A percentile compares a stretch with the other conserved stretches of the same genome.
These are phyloP conservation scores for Luperina nickerlii DNA, from an alignment of 2,888 invertebrate genomes.

Conservation along the genomic window DNA sequence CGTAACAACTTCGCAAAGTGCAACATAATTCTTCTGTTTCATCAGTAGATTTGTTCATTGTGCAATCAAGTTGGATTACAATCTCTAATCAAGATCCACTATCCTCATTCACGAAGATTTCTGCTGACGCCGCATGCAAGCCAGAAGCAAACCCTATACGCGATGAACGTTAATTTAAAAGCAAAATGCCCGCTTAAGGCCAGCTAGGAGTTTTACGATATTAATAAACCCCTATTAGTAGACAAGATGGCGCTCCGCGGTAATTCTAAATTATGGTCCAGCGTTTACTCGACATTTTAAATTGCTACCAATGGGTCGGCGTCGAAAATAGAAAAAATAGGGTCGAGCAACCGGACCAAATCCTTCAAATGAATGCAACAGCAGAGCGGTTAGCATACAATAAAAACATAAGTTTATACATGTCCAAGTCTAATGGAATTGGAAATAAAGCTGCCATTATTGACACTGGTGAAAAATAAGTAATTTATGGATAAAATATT, in stretches of 20 bases:
- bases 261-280: slow-evolving; percentile 71
- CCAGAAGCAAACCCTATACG: slow-evolving; percentile 50
- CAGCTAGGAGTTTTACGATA: slow-evolving; percentile 76
- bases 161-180: slow-evolving; percentile 73
- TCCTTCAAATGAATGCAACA: slow-evolving; percentile 65
- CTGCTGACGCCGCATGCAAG: slow-evolving; percentile 45
- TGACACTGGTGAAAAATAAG: slow-evolving; percentile 57
- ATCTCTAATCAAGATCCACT: slow-evolving; percentile 49
- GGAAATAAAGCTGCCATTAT: slow-evolving; percentile 71
- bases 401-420: slow-evolving; percentile 56
- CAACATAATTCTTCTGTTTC: slow-evolving; percentile 32
- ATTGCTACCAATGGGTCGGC: slow-evolving; percentile 57
- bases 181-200: slow-evolving; percentile 70
- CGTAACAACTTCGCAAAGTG: slow-evolving; percentile 10
- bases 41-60: slow-evolving; percentile 25
- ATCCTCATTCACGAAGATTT: slow-evolving; percentile 46
- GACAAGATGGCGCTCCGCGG: slow-evolving; percentile 71
- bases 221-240: slow-evolving; percentile 79
- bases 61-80: slow-evolving; percentile 50
- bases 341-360: slow-evolving; percentile 47
- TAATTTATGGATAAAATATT: slow-evolving; percentile 65
- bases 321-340: slow-evolving; percentile 43
- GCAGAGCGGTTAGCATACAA: slow-evolving; percentile 57
- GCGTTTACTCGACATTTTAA: slow-evolving; percentile 60
- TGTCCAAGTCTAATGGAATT: slow-evolving; percentile 70